Evolutionary conservation across 2,888 invertebrate genomes (phyloP).

Genomic region (Panopea generosa): DNA sequence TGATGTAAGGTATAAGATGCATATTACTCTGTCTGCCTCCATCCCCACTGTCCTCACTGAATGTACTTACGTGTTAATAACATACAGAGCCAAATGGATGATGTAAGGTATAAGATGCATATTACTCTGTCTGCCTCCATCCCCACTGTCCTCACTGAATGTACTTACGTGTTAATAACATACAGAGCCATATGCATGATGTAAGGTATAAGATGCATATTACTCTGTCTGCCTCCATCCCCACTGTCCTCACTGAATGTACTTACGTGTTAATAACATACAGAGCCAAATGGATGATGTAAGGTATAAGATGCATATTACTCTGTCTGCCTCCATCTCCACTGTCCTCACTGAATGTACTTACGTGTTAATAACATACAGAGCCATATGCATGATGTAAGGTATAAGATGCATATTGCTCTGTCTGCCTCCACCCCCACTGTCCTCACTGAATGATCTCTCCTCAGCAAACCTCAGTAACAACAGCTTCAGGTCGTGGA

Average conservation of each 20-base stretch:
- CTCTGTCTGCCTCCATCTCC: conserved; percentile 96
- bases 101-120: conserved; percentile 93
- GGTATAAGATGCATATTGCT: conserved; percentile 99
- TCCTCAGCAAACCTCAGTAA: conserved; percentile 96
- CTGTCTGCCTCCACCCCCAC: conserved; percentile 95
- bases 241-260: not conserved
- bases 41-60: too few species aligned
- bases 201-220: conserved; percentile 91
- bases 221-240: not conserved
- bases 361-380: conserved; percentile 91
- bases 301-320: conserved; percentile 98
- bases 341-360: conserved; percentile 94
- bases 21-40: too few species aligned
- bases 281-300: conserved; percentile 96
- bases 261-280: conserved; percentile 90
- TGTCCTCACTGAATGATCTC: conserved; percentile 98
- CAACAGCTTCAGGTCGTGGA: conserved; percentile 96
- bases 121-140: not conserved
- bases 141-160: not conserved
- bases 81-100: conserved; percentile 96
- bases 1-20: too few species aligned
- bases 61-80: too few species aligned
- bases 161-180: conserved; percentile 67
- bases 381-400: conserved; percentile 96
- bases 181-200: conserved; percentile 97